Base-by-base conservation (phyloP, 2,797 vertebrate species). In the Sciurus carolinensis region DNA sequence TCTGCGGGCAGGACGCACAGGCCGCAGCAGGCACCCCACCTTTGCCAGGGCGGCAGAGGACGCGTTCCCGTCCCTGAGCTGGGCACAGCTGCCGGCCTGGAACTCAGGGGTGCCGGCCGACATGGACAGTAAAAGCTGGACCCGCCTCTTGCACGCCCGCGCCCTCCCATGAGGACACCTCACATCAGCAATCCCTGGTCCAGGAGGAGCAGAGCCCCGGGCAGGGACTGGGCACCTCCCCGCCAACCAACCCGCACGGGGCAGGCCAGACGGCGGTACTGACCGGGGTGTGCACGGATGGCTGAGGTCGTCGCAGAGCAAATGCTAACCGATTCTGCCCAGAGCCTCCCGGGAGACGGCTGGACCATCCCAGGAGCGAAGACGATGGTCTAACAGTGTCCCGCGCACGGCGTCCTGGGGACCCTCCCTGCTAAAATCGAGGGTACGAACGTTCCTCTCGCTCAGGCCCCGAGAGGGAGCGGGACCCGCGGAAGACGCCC, bases 11-110 rank as follows among this genome's bases (percentile, higher is more conserved):
- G 84, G 13, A 1, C 1, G 13, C 75, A 22, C 75, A 57, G 50
- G n/a, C 10, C 1, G 3, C 22, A 1, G 0, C 3, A 15, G 12
- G 15, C 52, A 73, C 22, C 54, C 67, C 18, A 11, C 62, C 42
- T 52, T 33, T 50, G 54, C 66, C 71, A 10, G 0, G 44, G 6
- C 66, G 20, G 62, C 39, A 12, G 52, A 86, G 18, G 5, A 5
- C 14, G 5, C 28, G 7, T 39, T 80, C 11, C 30, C 11, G 0
- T 5, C 64, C 86, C 81, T 15, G 54, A 33, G 33, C 39, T 12
- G 14, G 47, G 28, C 30, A 36, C 39, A 66, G 30, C 47, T 2
- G 0, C 0, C 36, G 81, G 44, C 72, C 59, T 13, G 39, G 87
- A 57, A 66, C 59, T 20, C 44, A n/a, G 1, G 3, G 28, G 20